Base-by-base conservation (phyloP, 2,888 invertebrate species). In the Erebia epiphron region DNA sequence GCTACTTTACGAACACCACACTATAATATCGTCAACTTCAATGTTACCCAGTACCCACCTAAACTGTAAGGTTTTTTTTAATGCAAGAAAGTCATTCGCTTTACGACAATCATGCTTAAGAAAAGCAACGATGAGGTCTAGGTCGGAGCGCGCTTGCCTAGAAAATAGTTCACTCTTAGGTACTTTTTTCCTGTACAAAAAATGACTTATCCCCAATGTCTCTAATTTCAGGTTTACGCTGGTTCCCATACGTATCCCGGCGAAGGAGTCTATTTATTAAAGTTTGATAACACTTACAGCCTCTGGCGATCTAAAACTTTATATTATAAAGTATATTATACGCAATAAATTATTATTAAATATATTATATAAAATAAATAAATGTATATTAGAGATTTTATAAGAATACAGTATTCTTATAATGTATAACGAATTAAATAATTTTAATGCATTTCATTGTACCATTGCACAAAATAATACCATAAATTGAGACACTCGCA, bases 221-320 rank as follows among this genome's bases (percentile, higher is more conserved):
- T 18, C 16, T 54, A 57, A 11, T 86, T 91, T 58, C 82, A 95
- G 91, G 98, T 99, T 0, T 99, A 99, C 84, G 98, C 98, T n/a
- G 99, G 99, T 11, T 98, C 98, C 72, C 99, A 99, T 90, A 95
- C 96, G 67, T 99, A 99, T 91, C 99, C 99, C 1, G 99, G 99
- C 2, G 97, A 98, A 91, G 99, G 99, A 18, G 98, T 99, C 54
- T 99, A 99, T 90, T 94, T 99, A 85, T 94, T 99, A 57, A 99
- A 99, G 93, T 99, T 99, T 90, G 99, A 99, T 93, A 99, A 99
- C 92, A 98, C 99, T 0, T 99, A 99, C 89, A 99, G 99, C 68
- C 94, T 99, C 78, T 99, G 99, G 99, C 96, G 99, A 82, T 99
- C 99, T 79, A 99, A 99, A 95, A 99, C 98, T 61, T 95, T 99